Base-by-base conservation (phyloP, 2,888 invertebrate species). In the Eristalis intricaria region DNA sequence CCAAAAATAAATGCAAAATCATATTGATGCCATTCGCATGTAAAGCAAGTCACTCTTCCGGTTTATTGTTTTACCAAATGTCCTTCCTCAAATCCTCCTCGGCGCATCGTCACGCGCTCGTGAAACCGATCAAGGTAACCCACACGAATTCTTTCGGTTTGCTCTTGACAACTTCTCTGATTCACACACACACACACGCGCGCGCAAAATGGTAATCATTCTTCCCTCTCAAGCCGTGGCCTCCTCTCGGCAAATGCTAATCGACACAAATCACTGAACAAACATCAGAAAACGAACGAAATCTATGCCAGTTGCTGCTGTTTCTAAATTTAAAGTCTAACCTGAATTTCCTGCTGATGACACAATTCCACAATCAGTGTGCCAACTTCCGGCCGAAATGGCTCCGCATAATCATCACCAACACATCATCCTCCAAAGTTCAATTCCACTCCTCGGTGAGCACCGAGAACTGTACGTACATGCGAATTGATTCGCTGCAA, bases 261-360 rank as follows among this genome's bases (percentile, higher is more conserved):
- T 69, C 60, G 26, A 23, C 26, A 60, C 26, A 60, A 60, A 60
- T 60, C 69, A 35, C 35, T 58, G 35, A 58, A 15, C 35, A 69
- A 69, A 69, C 56, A 56, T 23, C 56, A 43, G 26, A n/a, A 40
- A 43, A 38, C 43, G 7, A 56, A 56, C 26, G 5, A 66, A 40
- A 43, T 22, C 50, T 22, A 35, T 69, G 35, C 15, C 69, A 69
- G 19, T 38, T 38, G 19, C 22, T 35, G 43, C 43, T 50, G 43
- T 29, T 76, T 76, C 22, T 15, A 76, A 66, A 69, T 77, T 77
- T 61, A 77, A 77, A 69, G 61, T 63, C 61, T 64, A 81, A 73
- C 85, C 58, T 35, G 82, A 77, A 74, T 85, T 85, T 85, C 76
- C 76, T 74, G 85, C 70, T 60, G 68, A 73, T 82, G 73, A 85